A percentile compares a stretch with the other conserved stretches of the same genome.
Evolutionary conservation across 2,113 vertebrate species (phyloP).

Genomic region (Cottus gobio): DNA sequence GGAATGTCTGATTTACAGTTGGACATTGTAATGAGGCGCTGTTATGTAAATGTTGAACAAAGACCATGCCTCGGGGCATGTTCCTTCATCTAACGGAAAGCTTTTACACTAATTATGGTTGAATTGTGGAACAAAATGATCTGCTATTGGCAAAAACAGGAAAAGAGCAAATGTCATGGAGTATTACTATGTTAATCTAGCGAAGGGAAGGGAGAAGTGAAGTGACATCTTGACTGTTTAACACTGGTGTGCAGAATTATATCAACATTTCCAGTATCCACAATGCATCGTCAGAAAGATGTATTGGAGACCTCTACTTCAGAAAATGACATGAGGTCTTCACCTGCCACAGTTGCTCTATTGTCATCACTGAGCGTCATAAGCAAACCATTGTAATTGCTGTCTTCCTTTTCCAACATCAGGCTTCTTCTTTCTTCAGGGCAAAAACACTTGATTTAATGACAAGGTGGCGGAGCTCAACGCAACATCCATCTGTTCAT

Average conservation of each 20-base stretch:
- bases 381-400: constrained; percentile 27
- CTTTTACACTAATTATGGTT: constrained; percentile 35
- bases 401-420: not conserved
- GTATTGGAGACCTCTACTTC: not conserved
- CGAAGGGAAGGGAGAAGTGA: not conserved
- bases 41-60: constrained; percentile 67
- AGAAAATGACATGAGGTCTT: not conserved
- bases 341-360: not conserved
- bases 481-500: constrained; percentile 35
- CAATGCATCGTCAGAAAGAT: constrained; percentile 6
- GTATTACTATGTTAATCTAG: constrained; percentile 44
- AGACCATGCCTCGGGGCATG: constrained; percentile 47
- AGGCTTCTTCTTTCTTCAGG: constrained; percentile 10
- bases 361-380: not conserved
- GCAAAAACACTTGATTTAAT: constrained; percentile 23
- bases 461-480: constrained; percentile 26
- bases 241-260: not conserved
- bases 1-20: constrained; percentile 35
- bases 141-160: constrained; percentile 42
- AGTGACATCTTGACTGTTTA: constrained; percentile 19
- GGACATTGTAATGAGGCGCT: constrained; percentile 52
- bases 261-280: constrained; percentile 1
- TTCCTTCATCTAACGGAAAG: constrained; percentile 50
- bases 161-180: constrained; percentile 46
- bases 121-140: constrained; percentile 39